Evolutionary conservation across 2,113 vertebrate genomes (phyloP).

Genomic region (Dunckerocampus dactyliophorus): DNA sequence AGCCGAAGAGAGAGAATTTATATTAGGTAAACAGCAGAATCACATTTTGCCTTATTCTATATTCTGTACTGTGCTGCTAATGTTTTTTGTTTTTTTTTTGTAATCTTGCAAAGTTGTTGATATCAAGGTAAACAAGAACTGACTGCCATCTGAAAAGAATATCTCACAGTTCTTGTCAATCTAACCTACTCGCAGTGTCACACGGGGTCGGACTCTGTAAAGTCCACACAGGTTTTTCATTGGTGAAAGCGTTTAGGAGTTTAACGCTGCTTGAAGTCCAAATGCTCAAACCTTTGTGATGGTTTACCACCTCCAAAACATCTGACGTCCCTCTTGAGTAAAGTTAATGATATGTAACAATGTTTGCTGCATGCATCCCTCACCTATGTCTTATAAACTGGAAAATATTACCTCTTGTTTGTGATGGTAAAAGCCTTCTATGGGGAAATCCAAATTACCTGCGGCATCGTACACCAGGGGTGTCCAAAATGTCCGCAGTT

Average conservation of each 20-base stretch:
- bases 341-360: no score
- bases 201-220: not conserved
- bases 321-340: not conserved
- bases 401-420: not conserved
- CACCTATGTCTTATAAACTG: not conserved
- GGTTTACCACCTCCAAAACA: no score
- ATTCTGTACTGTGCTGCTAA: not conserved
- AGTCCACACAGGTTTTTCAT: not conserved
- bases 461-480: not conserved
- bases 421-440: not conserved
- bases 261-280: not conserved
- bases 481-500: no score
- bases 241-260: not conserved
- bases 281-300: not conserved
- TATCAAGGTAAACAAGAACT: not conserved
- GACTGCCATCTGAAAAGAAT: no score
- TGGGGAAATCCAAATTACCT: not conserved
- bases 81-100: not conserved
- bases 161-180: not conserved
- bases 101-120: not conserved
- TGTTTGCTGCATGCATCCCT: no score
- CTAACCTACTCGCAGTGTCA: not conserved
- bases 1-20: not conserved
- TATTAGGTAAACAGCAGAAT: not conserved
- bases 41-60: not conserved